Evolutionary conservation across 2,113 vertebrate genomes (phyloP), one percentile per base, ranked within the genome.

Genomic region (Perca flavescens): DNA sequence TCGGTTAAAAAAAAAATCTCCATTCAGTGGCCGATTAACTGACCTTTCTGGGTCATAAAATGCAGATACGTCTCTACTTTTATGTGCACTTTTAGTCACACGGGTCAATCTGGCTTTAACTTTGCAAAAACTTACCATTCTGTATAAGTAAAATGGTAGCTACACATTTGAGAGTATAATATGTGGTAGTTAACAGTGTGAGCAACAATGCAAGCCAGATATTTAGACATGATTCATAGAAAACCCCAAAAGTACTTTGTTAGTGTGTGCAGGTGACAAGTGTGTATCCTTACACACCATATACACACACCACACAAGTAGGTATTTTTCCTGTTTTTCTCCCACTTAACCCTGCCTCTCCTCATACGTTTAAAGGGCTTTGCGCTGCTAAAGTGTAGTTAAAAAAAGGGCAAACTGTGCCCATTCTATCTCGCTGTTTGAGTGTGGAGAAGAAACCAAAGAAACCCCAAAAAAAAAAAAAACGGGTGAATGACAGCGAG

Each of bases 401-500:
- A 60, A 80, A 1, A 84, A 89, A 83, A 74, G 78, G 82, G 75
- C 73, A 76, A 85, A 82, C 75, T 70, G 83, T 54, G 40, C 75
- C 87, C 74, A 73, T 82, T 57, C 74, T 36, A 16, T 31, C 17
- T 5, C 0, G 1, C 65, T n/a, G 74, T 47, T 46, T 28, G 31
- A 64, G 69, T 2, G 9, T 1, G 19, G 56, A 65, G 60, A 76
- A 70, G 77, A 62, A 78, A 49, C 57, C 25, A 34, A 57, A 69
- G 84, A 77, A 64, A 58, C 14, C 31, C 14, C 2, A 2, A 15
- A 77, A 64, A 58, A 14, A 25, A 11, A 3, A 2, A 15, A 53
- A 77, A 50, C 11, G 50, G 74, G 56, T 72, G 89, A 84, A 68
- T 90, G 91, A 88, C 90, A 88, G 68, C 16, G 14, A 80, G 71